A percentile compares a stretch with the other conserved stretches of the same genome.
phyloP scores from a whole-genome alignment of 2,797 vertebrate species.

The Todus mexicanus region DNA sequence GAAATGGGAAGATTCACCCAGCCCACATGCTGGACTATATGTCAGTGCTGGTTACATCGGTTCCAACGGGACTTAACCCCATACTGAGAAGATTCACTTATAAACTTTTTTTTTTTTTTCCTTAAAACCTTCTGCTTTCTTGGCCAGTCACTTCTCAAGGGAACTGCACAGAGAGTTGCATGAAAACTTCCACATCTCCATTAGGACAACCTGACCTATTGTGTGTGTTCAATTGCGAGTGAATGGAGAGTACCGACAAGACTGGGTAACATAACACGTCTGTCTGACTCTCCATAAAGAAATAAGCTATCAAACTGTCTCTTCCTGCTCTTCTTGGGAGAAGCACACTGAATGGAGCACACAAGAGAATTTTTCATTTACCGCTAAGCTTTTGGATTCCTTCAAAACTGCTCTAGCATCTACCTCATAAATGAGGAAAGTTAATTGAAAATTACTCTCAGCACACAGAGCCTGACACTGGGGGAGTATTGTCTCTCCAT shows the following conservation, averaged over 20 bases:
- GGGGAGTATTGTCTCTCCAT: constrained; percentile 1
- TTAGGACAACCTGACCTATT: not conserved
- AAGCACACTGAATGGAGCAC: not conserved
- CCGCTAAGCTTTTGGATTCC: not conserved
- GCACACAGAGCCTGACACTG: not conserved
- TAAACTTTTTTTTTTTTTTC: not conserved
- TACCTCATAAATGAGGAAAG: not conserved
- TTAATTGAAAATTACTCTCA: constrained; percentile 36
- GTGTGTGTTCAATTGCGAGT: not conserved
- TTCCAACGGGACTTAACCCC: not conserved
- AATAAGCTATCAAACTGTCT: not conserved
- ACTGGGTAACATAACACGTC: not conserved
- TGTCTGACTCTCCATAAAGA: not conserved
- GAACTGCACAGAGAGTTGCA: not conserved
- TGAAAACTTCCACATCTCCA: rapidly evolving
- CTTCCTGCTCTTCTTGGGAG: not conserved
- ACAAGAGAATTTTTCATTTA: not conserved
- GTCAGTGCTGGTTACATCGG: not conserved
- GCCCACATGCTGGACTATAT: not conserved
- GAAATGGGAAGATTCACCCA: not conserved
- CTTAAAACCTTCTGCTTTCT: not conserved
- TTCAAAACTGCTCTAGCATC: not conserved
- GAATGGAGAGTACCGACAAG: not conserved
- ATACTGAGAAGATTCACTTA: not conserved
- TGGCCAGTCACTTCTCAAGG: not conserved